Evolutionary conservation across 2,113 vertebrate species (phyloP).

Genomic region (Naja naja): DNA sequence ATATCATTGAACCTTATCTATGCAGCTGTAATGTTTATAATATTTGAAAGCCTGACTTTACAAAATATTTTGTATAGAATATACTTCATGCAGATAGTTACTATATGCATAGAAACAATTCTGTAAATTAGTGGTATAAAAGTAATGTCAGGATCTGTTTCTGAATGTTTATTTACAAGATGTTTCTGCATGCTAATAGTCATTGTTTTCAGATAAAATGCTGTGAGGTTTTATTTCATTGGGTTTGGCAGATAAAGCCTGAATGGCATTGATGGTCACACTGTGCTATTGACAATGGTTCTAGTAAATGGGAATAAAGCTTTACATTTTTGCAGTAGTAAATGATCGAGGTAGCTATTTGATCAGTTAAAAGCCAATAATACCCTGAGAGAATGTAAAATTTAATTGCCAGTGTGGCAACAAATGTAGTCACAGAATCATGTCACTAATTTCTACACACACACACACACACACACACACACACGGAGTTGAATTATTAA

Average conservation of each 20-base stretch:
- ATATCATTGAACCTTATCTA: not conserved
- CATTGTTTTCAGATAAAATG: not conserved
- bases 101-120: not conserved
- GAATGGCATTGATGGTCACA: not conserved
- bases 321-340: not conserved
- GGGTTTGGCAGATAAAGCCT: not conserved
- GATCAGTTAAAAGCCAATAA: not conserved
- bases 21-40: slow-evolving; percentile 9
- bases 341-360: not conserved
- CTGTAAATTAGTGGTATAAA: not conserved
- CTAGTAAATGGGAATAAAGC: not conserved
- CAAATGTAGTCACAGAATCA: not conserved
- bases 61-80: not conserved
- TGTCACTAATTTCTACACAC: not conserved
- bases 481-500: not conserved
- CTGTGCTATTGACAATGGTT: not conserved
- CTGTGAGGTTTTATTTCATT: not conserved
- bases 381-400: not conserved
- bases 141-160: not conserved
- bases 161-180: not conserved
- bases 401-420: not conserved
- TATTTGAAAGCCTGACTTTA: not conserved
- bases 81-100: not conserved
- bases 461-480: not conserved
- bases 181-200: not conserved